Conservation (phyloP, 2,113 vertebrate species). For the Strix aluco region DNA sequence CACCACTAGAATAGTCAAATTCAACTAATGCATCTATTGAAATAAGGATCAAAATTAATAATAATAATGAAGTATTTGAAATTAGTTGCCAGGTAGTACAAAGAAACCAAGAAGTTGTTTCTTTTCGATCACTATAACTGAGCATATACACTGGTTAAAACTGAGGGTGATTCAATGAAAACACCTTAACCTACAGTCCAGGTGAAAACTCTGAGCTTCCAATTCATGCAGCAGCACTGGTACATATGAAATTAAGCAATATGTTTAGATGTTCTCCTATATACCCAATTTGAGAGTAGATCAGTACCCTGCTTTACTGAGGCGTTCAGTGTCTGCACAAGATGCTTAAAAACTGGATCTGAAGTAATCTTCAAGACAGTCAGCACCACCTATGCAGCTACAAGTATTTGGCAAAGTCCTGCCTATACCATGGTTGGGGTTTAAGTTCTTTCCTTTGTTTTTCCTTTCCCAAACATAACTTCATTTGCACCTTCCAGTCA, state of each 20-base stretch:
- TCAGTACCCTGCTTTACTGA: not conserved
- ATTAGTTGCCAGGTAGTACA: not conserved
- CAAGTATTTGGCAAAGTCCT: not conserved
- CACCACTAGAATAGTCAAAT: not conserved
- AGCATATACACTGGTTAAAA: not conserved
- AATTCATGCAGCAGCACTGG: accelerated
- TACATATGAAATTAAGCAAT: not conserved
- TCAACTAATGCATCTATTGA: not conserved
- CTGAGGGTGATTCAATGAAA: not conserved
- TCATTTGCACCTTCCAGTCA: not conserved
- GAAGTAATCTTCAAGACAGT: not conserved
- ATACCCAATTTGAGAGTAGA: not conserved
- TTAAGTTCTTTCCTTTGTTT: not conserved
- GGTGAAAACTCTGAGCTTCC: not conserved
- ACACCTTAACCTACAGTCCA: not conserved
- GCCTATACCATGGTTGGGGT: accelerated
- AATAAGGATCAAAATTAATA: not conserved
- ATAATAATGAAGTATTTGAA: not conserved
- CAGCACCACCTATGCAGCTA: not conserved
- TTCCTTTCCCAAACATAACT: not conserved
- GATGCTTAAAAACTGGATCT: not conserved
- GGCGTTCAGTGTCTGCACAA: not conserved
- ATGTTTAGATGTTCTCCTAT: not conserved
- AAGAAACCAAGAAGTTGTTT: not conserved
- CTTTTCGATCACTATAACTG: not conserved